These are phyloP conservation scores for Paramormyrops kingsleyae DNA, from an alignment of 2,113 vertebrate species.

Conservation along the genomic window DNA sequence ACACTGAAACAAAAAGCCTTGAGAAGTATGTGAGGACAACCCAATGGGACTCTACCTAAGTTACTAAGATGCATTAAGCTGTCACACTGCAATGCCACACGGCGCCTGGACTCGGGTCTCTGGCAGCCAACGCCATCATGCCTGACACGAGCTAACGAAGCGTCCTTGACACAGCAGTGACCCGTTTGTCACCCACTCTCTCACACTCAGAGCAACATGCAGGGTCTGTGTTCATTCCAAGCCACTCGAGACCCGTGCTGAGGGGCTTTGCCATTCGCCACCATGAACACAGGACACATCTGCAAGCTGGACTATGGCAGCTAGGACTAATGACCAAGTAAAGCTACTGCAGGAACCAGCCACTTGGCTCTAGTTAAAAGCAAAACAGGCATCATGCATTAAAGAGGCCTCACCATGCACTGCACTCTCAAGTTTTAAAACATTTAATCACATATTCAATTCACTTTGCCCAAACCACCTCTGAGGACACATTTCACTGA, in stretches of 20 bases:
- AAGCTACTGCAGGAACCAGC: not conserved
- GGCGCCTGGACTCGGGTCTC: not conserved
- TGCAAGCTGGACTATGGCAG: not conserved
- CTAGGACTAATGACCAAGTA: not conserved
- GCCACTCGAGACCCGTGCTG: not conserved
- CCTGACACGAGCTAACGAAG: not conserved
- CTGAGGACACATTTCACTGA: not conserved
- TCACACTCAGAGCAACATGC: not conserved
- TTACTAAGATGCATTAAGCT: not conserved
- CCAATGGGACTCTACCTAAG: not conserved
- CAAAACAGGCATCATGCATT: not conserved
- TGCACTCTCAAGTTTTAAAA: not conserved
- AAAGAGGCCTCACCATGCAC: not conserved
- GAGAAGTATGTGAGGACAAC: not conserved
- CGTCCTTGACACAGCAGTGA: not conserved
- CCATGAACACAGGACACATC: not conserved
- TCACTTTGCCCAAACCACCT: not conserved
- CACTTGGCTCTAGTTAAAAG: not conserved
- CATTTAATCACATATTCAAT: not conserved
- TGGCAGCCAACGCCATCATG: not conserved
- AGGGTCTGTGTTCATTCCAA: not conserved
- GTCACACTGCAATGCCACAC: constrained; percentile 4
- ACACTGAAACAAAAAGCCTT: not conserved
- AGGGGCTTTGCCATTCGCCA: not conserved
- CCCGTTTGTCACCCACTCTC: not conserved